Evolutionary conservation across 2,113 vertebrate species (phyloP), one percentile per base, ranked within the genome.

Genomic region (Synodontis membranacea): DNA sequence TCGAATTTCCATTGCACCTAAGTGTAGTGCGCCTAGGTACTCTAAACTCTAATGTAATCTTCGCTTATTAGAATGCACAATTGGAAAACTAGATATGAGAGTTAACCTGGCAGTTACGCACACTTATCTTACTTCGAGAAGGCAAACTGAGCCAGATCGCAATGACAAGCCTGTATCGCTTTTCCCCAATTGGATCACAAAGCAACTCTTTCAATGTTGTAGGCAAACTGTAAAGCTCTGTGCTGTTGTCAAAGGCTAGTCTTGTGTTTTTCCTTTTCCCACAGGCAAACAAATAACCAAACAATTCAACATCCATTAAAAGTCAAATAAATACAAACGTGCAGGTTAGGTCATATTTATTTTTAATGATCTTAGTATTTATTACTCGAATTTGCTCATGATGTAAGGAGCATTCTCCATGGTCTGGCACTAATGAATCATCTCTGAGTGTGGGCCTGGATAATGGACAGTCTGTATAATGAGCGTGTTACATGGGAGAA

Each of bases 1-100:
- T 92, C 89, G 87, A 87, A 92, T 91, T 92, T 83, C 88, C 91
- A 90, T 90, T 89, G 91, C 44, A 88, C 82, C 89, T 87, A 90
- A 89, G 86, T 88, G 89, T n/a, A n/a, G n/a, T n/a, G n/a, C n/a
- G n/a, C n/a, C 34, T 42, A 28, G 23, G 42, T 86, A 90, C 83
- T 86, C 89, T 88, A 88, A 89, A 90, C 58, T 82, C 52, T 0
- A 82, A 72, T 58, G 52, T 48, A 34, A 74, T 82, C 19, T 60
- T 74, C 74, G 64, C 25, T 58, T 86, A 74, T 75, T 72, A 58
- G 28, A 48, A 74, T 28, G 25, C 15, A 58, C 50, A 85, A 74
- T 23, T 86, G 14, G 39, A 75, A 50, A 28, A 54, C 5, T 66
- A 54, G 46, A 85, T 79, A 85, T 1, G 46, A 78, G 76, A 80